Evolutionary conservation across 2,888 invertebrate genomes (phyloP).

Genomic region (Lepas anatifera): DNA sequence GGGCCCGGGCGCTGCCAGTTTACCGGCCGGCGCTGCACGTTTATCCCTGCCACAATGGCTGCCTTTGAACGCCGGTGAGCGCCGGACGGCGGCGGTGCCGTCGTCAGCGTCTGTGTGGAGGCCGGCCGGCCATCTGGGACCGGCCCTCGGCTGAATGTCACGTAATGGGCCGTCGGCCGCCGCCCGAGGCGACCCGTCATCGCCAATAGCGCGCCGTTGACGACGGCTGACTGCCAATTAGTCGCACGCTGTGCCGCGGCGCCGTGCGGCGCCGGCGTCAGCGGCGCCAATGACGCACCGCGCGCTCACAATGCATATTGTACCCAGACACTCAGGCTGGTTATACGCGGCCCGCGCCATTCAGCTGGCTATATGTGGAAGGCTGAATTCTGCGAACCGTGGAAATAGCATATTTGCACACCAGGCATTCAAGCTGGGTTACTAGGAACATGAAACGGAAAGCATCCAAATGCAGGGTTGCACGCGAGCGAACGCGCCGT

Average conservation of each 20-base stretch:
- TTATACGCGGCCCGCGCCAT: no score
- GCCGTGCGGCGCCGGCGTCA: neutral
- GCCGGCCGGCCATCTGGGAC: neutral
- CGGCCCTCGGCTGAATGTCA: neutral
- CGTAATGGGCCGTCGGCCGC: neutral
- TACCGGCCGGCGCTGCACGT: neutral
- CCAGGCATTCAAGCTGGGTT: no score
- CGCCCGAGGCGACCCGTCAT: no score
- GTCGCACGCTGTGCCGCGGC: neutral
- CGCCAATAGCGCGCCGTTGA: no score
- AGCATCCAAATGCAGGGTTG: no score
- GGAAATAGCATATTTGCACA: no score
- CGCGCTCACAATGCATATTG: no score
- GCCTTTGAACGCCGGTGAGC: neutral
- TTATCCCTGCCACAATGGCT: conserved; percentile 2
- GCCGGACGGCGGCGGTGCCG: neutral
- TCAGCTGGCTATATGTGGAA: no score
- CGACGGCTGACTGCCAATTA: neutral
- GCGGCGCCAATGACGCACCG: neutral
- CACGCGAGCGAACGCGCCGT: no score
- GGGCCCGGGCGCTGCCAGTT: neutral
- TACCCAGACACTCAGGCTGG: no score
- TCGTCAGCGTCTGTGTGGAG: neutral
- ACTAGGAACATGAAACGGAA: no score
- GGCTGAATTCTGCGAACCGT: no score